These are phyloP conservation scores for Cyphomyrmex costatus DNA, from an alignment of 1,140 invertebrate genomes.

Conservation along the genomic window DNA sequence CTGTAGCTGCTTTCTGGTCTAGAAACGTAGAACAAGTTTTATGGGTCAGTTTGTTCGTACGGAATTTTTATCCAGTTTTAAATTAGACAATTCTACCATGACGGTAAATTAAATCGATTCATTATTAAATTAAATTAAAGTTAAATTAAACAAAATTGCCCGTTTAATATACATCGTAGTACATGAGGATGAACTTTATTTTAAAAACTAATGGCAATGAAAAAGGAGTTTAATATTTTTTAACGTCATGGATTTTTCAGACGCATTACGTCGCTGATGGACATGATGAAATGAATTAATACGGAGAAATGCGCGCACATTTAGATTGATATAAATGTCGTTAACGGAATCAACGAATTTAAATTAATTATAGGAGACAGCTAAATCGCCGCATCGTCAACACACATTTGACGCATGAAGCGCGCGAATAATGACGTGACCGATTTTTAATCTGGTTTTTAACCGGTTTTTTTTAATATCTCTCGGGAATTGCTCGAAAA, in stretches of 20 bases:
- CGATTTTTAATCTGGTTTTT: slow-evolving; percentile 56
- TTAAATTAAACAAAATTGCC: slow-evolving; percentile 6
- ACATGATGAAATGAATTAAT: slow-evolving; percentile 45
- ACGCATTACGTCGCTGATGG: neutral
- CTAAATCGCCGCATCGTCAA: slow-evolving; percentile 6
- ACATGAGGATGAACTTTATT: neutral
- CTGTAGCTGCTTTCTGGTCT: slow-evolving; percentile 32
- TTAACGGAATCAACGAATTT: slow-evolving; percentile 47
- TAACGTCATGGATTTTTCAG: slow-evolving; percentile 5
- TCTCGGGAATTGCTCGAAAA: slow-evolving; percentile 52
- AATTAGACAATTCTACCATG: neutral
- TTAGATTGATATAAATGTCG: slow-evolving; percentile 38
- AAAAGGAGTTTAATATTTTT: slow-evolving; percentile 14
- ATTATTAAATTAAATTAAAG: neutral
- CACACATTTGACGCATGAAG: slow-evolving; percentile 36
- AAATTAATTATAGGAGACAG: slow-evolving; percentile 53
- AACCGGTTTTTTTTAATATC: slow-evolving; percentile 57
- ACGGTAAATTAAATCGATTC: neutral
- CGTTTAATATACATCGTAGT: neutral
- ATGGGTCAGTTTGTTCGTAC: slow-evolving; percentile 13
- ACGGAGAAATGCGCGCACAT: neutral
- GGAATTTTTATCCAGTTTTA: slow-evolving; percentile 28
- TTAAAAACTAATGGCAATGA: neutral
- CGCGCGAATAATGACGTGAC: slow-evolving; percentile 41
- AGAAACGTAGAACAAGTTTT: slow-evolving; percentile 34